Base-by-base conservation (phyloP, 2,113 vertebrate genomes). In the Speoplatyrhinus poulsoni region DNA sequence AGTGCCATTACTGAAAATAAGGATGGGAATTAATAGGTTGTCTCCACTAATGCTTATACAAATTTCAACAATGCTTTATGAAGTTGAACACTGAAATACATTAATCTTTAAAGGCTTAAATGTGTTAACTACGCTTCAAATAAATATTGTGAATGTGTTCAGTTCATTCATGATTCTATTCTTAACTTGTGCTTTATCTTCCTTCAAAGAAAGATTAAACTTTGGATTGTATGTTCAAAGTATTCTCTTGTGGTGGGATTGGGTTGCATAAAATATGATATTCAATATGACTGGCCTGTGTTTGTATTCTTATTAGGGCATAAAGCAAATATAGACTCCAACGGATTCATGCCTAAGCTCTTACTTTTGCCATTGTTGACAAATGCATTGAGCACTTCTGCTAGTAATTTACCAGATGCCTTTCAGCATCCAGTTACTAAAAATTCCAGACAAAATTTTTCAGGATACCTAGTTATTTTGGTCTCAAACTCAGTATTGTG, bases 281-380 rank as follows among this genome's bases (percentile, higher is more conserved):
- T 86, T 80, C 69, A 77, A 92, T 90, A 87, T 69, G 72, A 67
- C 60, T 83, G 81, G 76, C 73, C 68, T 84, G 72, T 67, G 60
- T 79, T 74, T 79, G 69, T 58, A 68, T 81, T 82, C 92, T 88
- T 90, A 90, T 87, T 89, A 80, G 89, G 87, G 80, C 82, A 64
- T 87, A 88, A 85, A 85, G 61, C 82, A 92, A 90, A 91, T 87
- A 91, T 91, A 91, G 89, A 70, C 69, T 58, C 10, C 49, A 60
- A 46, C 62, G 72, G 65, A 66, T 33, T 60, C 80, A 86, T 74
- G 7, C 74, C 76, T 48, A 62, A 46, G 52, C 16, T 60, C 75
- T 72, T 65, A 73, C 54, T 70, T 33, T 75, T 48, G 62, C 55
- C 68, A 77, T 74, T 85, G 86, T 81, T 89, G 73, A 87, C 81